A percentile compares a stretch with the other conserved stretches of the same genome.
Conservation (phyloP, 2,113 vertebrate genomes). For the Callaeas wilsoni region DNA sequence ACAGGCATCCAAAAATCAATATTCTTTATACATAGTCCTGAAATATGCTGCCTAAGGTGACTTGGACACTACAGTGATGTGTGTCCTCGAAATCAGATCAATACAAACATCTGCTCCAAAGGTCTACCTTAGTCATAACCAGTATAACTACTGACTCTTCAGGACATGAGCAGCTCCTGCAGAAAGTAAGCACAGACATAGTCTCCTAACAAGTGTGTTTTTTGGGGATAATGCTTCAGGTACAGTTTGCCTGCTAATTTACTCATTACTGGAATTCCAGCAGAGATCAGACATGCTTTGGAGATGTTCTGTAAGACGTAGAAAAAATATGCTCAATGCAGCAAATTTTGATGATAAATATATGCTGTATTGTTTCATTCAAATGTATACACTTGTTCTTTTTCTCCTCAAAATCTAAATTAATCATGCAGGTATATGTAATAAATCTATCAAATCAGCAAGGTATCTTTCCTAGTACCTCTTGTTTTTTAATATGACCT, state of each 20-base stretch:
- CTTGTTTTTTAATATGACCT: not conserved
- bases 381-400: not conserved
- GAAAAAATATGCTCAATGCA: not conserved
- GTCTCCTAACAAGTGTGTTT: not conserved
- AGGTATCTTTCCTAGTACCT: not conserved
- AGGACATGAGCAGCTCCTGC: not conserved
- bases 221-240: not conserved
- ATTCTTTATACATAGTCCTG: slow-evolving; percentile 35
- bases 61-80: slow-evolving; percentile 2
- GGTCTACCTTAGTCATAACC: not conserved
- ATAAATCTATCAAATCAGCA: not conserved
- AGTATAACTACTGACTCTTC: not conserved
- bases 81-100: slow-evolving; percentile 31
- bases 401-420: not conserved
- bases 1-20: slow-evolving; percentile 33
- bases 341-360: not conserved
- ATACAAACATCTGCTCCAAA: slow-evolving; percentile 39
- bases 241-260: not conserved
- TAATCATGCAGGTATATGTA: not conserved
- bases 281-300: not conserved
- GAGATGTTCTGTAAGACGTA: not conserved
- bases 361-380: not conserved
- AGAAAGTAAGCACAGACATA: not conserved
- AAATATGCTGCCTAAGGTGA: slow-evolving; percentile 54
- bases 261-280: not conserved